Conservation (phyloP, 2,113 vertebrate species). For the Mesitornis unicolor region DNA sequence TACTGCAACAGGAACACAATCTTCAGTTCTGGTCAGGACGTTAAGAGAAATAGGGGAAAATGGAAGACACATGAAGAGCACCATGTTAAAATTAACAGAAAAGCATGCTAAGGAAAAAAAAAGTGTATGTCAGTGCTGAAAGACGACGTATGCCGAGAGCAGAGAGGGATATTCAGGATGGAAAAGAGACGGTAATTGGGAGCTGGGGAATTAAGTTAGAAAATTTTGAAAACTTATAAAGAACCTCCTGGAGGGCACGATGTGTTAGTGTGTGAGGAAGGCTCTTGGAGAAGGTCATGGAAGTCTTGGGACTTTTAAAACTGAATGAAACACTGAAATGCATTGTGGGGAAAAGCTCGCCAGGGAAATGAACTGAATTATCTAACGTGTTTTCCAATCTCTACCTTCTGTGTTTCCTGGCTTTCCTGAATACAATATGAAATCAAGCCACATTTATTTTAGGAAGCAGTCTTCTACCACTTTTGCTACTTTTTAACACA, state of each 20-base stretch:
- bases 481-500: background rate
- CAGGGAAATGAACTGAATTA: conserved; percentile 51
- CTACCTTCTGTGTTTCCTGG: conserved; percentile 31
- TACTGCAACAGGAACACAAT: background rate
- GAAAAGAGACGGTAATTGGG: background rate
- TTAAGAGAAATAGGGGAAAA: background rate
- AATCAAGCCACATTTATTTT: background rate
- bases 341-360: conserved; percentile 14
- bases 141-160: background rate
- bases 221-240: conserved; percentile 46
- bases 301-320: conserved; percentile 64
- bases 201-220: conserved; percentile 26
- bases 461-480: background rate
- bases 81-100: background rate
- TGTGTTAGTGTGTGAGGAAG: conserved; percentile 32
- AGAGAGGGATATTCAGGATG: background rate
- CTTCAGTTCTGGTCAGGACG: background rate
- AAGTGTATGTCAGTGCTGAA: background rate
- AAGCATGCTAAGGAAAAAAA: background rate
- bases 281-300: conserved; percentile 29
- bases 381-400: conserved; percentile 55
- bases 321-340: conserved; percentile 53
- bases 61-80: background rate
- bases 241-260: conserved; percentile 52
- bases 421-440: conserved; percentile 21